Conservation (phyloP, 2,113 vertebrate species). For the Cyprichromis sp. region DNA sequence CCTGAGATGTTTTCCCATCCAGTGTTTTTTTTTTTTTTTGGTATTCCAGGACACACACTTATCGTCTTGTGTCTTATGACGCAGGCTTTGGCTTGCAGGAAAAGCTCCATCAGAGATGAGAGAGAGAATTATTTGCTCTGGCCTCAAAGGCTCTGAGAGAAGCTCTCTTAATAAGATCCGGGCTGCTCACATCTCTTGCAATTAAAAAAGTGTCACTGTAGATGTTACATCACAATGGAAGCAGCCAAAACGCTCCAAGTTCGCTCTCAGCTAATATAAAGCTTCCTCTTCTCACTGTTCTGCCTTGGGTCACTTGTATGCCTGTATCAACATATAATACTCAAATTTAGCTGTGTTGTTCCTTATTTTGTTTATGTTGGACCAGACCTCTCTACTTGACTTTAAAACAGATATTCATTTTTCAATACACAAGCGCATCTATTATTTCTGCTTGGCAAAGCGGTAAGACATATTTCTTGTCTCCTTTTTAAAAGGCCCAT, state of each 20-base stretch:
- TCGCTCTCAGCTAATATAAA: not conserved
- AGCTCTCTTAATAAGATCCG: not conserved
- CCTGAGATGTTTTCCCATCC: not conserved
- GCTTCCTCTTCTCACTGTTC: not conserved
- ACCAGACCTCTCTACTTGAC: not conserved
- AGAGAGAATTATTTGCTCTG: not conserved
- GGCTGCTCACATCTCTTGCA: not conserved
- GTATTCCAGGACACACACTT: not conserved
- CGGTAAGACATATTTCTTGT: not conserved
- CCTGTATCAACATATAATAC: not conserved
- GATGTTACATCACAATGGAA: not conserved
- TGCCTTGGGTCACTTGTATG: not conserved
- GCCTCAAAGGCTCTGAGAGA: not conserved
- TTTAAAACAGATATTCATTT: not conserved
- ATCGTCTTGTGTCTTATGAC: not conserved
- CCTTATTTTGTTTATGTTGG: not conserved
- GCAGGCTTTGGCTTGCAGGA: not conserved
- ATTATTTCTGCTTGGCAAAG: conserved; percentile 4
- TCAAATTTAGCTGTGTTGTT: not conserved
- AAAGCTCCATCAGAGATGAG: conserved; percentile 13
- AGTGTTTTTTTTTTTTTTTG: not conserved
- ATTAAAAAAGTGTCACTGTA: not conserved
- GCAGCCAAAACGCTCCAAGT: not conserved
- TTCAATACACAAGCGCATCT: not conserved
- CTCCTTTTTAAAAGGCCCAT: not conserved